A percentile compares a stretch with the other conserved stretches of the same genome.
These are phyloP conservation scores for Xestoiulus laeticollis DNA, from an alignment of 2,888 invertebrate species.

Conservation along the genomic window DNA sequence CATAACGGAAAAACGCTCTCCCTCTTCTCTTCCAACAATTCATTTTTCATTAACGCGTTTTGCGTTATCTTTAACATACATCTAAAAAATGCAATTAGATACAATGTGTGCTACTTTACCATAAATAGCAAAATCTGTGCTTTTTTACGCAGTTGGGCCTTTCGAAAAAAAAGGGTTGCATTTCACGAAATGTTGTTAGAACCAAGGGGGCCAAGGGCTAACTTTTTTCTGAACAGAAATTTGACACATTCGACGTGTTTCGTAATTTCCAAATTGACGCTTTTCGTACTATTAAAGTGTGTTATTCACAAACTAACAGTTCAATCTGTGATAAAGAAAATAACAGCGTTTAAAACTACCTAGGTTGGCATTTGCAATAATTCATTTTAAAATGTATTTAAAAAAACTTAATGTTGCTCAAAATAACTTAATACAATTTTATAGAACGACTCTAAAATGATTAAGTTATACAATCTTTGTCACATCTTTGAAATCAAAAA, in stretches of 20 bases:
- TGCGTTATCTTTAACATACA: constrained; percentile 20
- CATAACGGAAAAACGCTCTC: constrained; percentile 21
- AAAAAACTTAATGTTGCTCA: too few species aligned
- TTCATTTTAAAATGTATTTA: too few species aligned
- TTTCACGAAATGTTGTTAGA: neutral
- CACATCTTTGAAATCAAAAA: too few species aligned
- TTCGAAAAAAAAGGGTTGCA: neutral
- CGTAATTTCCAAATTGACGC: neutral
- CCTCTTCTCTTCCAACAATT: neutral
- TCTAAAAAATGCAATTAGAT: constrained; percentile 32
- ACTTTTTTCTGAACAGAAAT: neutral
- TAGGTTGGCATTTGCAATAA: too few species aligned
- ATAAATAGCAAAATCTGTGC: constrained; percentile 29
- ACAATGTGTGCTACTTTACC: constrained; percentile 41
- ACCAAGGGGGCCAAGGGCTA: neutral
- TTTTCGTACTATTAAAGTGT: too few species aligned
- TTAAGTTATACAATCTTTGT: too few species aligned
- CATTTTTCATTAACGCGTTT: constrained; percentile 28
- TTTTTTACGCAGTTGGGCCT: neutral
- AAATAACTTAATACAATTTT: too few species aligned
- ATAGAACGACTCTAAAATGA: too few species aligned
- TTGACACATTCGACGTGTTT: neutral
- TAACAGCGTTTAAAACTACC: too few species aligned
- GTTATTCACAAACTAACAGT: too few species aligned
- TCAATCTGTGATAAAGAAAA: too few species aligned